Conservation (phyloP, 2,797 vertebrate genomes). For the Caiman crocodilus region DNA sequence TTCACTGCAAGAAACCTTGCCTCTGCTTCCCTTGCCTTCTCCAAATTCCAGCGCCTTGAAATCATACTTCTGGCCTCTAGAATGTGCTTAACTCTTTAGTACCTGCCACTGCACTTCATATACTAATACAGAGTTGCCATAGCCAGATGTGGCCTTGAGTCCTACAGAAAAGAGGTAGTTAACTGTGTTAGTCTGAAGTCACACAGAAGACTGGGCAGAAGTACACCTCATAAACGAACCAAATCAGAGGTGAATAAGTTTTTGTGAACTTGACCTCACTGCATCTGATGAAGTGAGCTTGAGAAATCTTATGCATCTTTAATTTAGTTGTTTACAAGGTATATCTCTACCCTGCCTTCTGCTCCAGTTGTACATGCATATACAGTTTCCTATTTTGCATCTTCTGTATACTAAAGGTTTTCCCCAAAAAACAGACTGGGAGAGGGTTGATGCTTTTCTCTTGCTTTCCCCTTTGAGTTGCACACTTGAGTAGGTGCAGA, state of each 20-base stretch:
- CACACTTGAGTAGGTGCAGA: background rate
- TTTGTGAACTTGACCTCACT: too few species aligned
- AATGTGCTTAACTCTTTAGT: background rate
- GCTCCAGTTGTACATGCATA: background rate
- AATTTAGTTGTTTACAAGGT: too few species aligned
- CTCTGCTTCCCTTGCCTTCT: conserved; percentile 9
- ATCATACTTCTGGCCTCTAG: conserved; percentile 26
- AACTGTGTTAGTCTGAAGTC: too few species aligned
- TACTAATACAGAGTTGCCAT: background rate
- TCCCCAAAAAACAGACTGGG: accelerated
- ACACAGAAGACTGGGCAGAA: too few species aligned
- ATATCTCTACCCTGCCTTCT: too few species aligned
- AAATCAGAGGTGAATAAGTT: too few species aligned
- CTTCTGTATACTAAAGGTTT: background rate
- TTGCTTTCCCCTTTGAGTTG: background rate
- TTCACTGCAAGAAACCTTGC: background rate
- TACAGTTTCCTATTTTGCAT: background rate
- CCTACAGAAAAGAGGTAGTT: too few species aligned
- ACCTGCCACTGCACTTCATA: background rate
- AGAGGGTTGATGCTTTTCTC: accelerated
- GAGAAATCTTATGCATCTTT: too few species aligned
- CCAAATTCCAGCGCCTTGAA: conserved; percentile 57
- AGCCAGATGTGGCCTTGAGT: conserved; percentile 43
- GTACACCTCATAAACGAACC: too few species aligned
- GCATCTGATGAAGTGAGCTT: too few species aligned